Base-by-base conservation (phyloP, 2,888 invertebrate genomes). In the Gymnosoma rotundatum region DNA sequence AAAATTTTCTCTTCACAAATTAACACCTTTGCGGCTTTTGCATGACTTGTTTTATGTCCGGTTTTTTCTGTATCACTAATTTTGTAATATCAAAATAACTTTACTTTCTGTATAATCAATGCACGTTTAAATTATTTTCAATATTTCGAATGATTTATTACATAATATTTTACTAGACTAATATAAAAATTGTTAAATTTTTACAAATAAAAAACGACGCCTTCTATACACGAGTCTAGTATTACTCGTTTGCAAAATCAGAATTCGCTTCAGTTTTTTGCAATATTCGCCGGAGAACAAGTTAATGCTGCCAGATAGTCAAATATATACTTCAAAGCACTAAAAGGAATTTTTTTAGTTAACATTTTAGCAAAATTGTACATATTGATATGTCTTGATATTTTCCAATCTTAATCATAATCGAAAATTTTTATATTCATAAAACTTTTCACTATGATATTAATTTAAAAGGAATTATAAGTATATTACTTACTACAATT, bases 61-160 rank as follows among this genome's bases (percentile, higher is more conserved):
- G 81, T 84, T 84, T 84, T 84, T 81, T 84, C 81, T 84, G 81
- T 84, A 84, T 70, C 81, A 81, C 70, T 81, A 81, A 74, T 78
- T 84, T 75, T 45, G 1, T 16, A 14, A 18, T 32, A 38, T 50
- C 38, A 20, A 38, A 66, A 1, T 38, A 48, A 61, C 6, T 18
- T n/a, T 14, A 8, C 7, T 48, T 66, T 61, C 12, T 25, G 25
- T 60, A 36, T 18, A 4, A 67, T 2, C 20, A 48, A 3, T 54
- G 10, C 7, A 42, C 10, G 3, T 21, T 72, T 9, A n/a, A 12
- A 66, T 18, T 36, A n/a, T 10, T 48, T 32, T 42, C 6, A 32
- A 9, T 20, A 70, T 54, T 48, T 20, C 52, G 56, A 45, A 36
- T 21, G 4, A 8, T 0, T 36, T 38, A 48, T 45, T 45, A 16